These are phyloP conservation scores for Salpingus planirostris DNA, from an alignment of 2,888 invertebrate species.

Conservation along the genomic window DNA sequence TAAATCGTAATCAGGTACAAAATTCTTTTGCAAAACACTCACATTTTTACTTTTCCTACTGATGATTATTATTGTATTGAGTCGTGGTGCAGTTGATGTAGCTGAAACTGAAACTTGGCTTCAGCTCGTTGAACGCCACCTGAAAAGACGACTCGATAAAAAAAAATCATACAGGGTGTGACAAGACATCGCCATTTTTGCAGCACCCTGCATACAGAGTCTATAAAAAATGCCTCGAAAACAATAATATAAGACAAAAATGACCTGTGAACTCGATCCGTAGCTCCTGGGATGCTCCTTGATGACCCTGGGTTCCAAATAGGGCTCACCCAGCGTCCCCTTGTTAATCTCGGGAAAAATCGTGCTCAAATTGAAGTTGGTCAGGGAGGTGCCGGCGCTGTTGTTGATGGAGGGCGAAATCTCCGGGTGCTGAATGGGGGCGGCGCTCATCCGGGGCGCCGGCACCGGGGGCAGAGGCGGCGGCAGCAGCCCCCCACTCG, in stretches of 20 bases:
- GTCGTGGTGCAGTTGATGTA: constrained; percentile 14
- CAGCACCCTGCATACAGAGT: no score
- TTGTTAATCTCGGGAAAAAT: constrained; percentile 82
- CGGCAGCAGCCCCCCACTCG: constrained; percentile 25
- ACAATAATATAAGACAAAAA: no score
- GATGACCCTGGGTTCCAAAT: constrained; percentile 4
- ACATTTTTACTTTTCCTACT: not conserved
- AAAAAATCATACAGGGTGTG: no score
- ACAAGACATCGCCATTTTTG: no score
- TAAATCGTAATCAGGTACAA: constrained; percentile 6
- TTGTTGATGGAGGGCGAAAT: constrained; percentile 31
- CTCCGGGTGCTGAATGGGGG: constrained; percentile 35
- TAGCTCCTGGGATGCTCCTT: constrained; percentile 12
- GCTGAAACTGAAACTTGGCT: constrained; percentile 19
- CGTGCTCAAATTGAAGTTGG: constrained; percentile 75
- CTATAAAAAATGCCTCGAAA: constrained; percentile 3
- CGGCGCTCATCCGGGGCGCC: constrained; percentile 15
- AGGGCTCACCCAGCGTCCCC: constrained; percentile 33
- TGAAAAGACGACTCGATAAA: no score
- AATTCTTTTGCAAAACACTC: no score
- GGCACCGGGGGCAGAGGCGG: constrained; percentile 27
- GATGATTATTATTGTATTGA: constrained; percentile 10
- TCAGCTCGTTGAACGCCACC: constrained; percentile 21
- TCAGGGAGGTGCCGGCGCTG: constrained; percentile 46
- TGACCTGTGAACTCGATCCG: no score